These are phyloP conservation scores for Hirtodrosophila duncani DNA, from an alignment of 2,888 invertebrate species.

Conservation along the genomic window DNA sequence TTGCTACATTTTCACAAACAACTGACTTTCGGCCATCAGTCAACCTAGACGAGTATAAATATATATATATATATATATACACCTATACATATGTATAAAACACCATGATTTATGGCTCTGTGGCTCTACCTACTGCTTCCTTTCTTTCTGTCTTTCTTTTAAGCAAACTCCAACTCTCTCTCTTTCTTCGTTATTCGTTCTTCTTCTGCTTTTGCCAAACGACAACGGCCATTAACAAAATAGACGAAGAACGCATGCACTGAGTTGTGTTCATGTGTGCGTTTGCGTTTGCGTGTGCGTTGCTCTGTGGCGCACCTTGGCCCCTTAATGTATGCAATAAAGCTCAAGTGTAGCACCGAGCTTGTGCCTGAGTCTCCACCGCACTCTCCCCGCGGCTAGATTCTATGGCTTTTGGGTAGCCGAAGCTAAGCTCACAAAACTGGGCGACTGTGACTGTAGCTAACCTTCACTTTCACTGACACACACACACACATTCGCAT, in stretches of 20 bases:
- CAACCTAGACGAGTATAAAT: slow-evolving; percentile 5
- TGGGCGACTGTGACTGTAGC: slow-evolving; percentile 2
- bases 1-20: too few species aligned
- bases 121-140: slow-evolving; percentile 5
- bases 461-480: slow-evolving; percentile 68
- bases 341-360: slow-evolving; percentile 62
- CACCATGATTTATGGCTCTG: slow-evolving; percentile 26
- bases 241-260: slow-evolving; percentile 36
- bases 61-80: slow-evolving; percentile 6
- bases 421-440: slow-evolving; percentile 21
- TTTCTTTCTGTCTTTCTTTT: background rate
- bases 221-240: slow-evolving; percentile 63
- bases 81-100: slow-evolving; percentile 6
- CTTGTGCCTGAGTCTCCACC: slow-evolving; percentile 27
- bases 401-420: slow-evolving; percentile 24
- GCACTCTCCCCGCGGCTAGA: slow-evolving; percentile 1
- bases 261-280: slow-evolving; percentile 11
- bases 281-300: slow-evolving; percentile 26
- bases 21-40: slow-evolving; percentile 29
- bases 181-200: background rate
- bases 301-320: slow-evolving; percentile 63
- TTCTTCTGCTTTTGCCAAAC: slow-evolving; percentile 30
- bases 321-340: slow-evolving; percentile 71
- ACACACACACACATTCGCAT: slow-evolving; percentile 12
- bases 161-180: background rate